phyloP scores from a whole-genome alignment of 1,140 invertebrate species.

The Drosophila lacertosa region DNA sequence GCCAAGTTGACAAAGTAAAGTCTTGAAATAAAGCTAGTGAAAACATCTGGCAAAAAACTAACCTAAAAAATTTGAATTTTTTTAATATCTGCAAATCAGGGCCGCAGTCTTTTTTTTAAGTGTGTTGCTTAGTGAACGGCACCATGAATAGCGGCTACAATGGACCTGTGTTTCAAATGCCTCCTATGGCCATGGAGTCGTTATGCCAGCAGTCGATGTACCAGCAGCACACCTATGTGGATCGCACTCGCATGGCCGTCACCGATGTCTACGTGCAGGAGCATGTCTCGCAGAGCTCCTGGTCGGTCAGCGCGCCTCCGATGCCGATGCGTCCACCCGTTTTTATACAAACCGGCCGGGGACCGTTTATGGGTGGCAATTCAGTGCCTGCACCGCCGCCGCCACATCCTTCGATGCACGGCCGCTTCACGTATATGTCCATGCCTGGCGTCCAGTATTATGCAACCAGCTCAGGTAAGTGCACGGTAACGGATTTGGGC shows the following conservation, averaged over 20 bases:
- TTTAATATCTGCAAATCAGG: neutral
- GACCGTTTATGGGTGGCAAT: slow-evolving; percentile 3
- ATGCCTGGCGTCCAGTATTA: slow-evolving; percentile 57
- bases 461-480: slow-evolving; percentile 52
- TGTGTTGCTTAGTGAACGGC: neutral
- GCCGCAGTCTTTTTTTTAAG: neutral
- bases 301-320: slow-evolving; percentile 36
- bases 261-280: slow-evolving; percentile 65
- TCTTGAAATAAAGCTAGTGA: neutral
- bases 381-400: neutral
- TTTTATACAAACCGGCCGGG: slow-evolving; percentile 4
- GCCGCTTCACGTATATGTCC: slow-evolving; percentile 26
- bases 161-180: slow-evolving; percentile 30
- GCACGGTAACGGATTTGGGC: neutral
- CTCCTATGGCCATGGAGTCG: slow-evolving; percentile 51
- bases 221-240: slow-evolving; percentile 63
- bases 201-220: slow-evolving; percentile 60
- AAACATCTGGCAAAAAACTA: slow-evolving; percentile 10
- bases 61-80: slow-evolving; percentile 1
- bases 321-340: slow-evolving; percentile 20
- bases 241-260: slow-evolving; percentile 49
- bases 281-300: slow-evolving; percentile 61
- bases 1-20: slow-evolving; percentile 1
- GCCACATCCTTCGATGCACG: neutral
- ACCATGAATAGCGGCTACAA: slow-evolving; percentile 29